A percentile compares a stretch with the other conserved stretches of the same genome.
These are phyloP conservation scores for Drosophila trapezifrons DNA, from an alignment of 1,140 invertebrate species.

Conservation along the genomic window DNA sequence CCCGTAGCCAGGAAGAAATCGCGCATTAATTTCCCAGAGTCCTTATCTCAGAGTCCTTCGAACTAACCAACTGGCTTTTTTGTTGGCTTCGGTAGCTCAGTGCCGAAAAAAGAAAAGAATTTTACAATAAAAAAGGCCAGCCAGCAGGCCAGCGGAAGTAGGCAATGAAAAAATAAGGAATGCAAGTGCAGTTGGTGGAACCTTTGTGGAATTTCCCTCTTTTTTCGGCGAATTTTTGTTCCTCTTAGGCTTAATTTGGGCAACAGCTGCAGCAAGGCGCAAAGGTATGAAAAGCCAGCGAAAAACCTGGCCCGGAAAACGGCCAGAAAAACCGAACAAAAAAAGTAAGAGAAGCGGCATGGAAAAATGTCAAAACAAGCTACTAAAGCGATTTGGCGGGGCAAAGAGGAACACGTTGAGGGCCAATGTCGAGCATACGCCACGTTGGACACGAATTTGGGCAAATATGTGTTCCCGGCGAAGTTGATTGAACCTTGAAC, in stretches of 20 bases:
- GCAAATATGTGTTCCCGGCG: conserved; percentile 21
- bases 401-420: conserved; percentile 14
- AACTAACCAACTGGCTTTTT: conserved; percentile 46
- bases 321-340: conserved; percentile 12
- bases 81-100: conserved; percentile 31
- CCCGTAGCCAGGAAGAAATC: conserved; percentile 23
- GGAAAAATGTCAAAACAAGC: conserved; percentile 49
- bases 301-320: conserved; percentile 33
- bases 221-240: conserved; percentile 24
- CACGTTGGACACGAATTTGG: conserved; percentile 34
- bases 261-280: conserved; percentile 25
- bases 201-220: conserved; percentile 35
- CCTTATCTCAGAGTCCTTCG: conserved; percentile 64
- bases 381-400: conserved; percentile 39
- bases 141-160: not conserved
- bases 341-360: conserved; percentile 10
- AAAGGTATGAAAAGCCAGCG: conserved; percentile 50
- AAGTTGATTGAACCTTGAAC: conserved; percentile 51
- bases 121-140: conserved; percentile 7
- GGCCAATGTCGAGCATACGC: conserved; percentile 64
- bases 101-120: conserved; percentile 17
- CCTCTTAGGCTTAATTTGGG: conserved; percentile 50
- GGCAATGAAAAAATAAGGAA: conserved; percentile 21
- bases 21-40: conserved; percentile 53
- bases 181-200: conserved; percentile 63